phyloP scores from a whole-genome alignment of 2,797 vertebrate species.

The Enteromius treurensis region DNA sequence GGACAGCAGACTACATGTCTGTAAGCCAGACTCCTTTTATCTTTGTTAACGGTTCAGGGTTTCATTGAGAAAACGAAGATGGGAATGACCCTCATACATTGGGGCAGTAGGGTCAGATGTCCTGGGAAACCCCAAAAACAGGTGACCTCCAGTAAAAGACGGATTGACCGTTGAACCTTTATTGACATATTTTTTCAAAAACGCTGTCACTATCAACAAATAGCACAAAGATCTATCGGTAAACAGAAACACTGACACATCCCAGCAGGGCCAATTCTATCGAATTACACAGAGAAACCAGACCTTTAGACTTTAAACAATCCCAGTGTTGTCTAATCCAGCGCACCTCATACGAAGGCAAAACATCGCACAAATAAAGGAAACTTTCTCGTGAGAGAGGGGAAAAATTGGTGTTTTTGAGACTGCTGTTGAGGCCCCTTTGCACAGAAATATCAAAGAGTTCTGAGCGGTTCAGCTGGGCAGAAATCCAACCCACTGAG shows the following conservation, averaged over 20 bases:
- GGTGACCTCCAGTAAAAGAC: conserved; percentile 44
- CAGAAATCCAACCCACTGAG: conserved; percentile 60
- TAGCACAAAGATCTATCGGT: neutral
- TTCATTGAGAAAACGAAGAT: conserved; percentile 29
- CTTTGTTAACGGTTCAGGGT: conserved; percentile 12
- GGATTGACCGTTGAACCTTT: conserved; percentile 12
- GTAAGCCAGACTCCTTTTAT: conserved; percentile 24
- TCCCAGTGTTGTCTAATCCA: conserved; percentile 35
- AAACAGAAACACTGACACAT: conserved; percentile 17
- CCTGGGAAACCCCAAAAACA: conserved; percentile 47
- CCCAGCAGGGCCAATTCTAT: conserved; percentile 20
- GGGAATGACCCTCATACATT: conserved; percentile 43
- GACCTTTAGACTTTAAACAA: conserved; percentile 26
- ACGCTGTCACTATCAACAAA: neutral
- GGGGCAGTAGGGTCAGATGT: conserved; percentile 26
- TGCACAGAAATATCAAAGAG: conserved; percentile 66
- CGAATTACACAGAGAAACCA: conserved; percentile 10
- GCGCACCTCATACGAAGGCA: neutral
- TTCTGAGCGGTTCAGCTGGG: conserved; percentile 63
- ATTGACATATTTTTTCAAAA: conserved; percentile 4
- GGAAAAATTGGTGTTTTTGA: conserved; percentile 35
- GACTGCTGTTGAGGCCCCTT: conserved; percentile 49
- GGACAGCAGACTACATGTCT: conserved; percentile 45
- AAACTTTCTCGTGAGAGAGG: conserved; percentile 46
- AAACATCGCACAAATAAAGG: conserved; percentile 39